These are phyloP conservation scores for Gulo gulo DNA, from an alignment of 2,113 vertebrate genomes.

Conservation along the genomic window DNA sequence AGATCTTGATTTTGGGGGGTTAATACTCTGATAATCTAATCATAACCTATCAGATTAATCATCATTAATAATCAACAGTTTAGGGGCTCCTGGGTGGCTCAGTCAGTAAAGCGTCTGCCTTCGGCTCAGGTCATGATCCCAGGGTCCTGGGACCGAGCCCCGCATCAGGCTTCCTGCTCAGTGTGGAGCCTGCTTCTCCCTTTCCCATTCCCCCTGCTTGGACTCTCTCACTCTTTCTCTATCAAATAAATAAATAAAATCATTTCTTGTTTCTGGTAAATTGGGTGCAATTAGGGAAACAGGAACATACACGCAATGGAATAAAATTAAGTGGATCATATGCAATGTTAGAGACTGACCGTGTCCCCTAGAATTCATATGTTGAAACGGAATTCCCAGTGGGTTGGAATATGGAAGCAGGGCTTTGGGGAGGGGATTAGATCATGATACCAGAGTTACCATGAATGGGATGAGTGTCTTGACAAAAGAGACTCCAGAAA, in stretches of 20 bases:
- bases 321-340: neutral
- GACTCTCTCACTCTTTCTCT: no score
- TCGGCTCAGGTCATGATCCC: no score
- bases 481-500: neutral
- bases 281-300: neutral
- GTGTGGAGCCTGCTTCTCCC: no score
- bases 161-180: no score
- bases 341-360: neutral
- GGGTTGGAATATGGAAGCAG: neutral
- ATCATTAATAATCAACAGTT: neutral
- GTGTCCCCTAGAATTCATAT: neutral
- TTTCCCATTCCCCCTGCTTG: no score
- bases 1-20: neutral
- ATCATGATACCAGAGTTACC: neutral
- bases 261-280: neutral
- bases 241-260: no score
- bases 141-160: no score
- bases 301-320: neutral
- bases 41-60: neutral
- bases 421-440: neutral
- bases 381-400: neutral
- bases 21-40: neutral
- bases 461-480: neutral
- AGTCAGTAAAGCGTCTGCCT: no score
- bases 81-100: no score